Evolutionary conservation across 2,113 vertebrate genomes (phyloP).

Genomic region (Vulpes vulpes): DNA sequence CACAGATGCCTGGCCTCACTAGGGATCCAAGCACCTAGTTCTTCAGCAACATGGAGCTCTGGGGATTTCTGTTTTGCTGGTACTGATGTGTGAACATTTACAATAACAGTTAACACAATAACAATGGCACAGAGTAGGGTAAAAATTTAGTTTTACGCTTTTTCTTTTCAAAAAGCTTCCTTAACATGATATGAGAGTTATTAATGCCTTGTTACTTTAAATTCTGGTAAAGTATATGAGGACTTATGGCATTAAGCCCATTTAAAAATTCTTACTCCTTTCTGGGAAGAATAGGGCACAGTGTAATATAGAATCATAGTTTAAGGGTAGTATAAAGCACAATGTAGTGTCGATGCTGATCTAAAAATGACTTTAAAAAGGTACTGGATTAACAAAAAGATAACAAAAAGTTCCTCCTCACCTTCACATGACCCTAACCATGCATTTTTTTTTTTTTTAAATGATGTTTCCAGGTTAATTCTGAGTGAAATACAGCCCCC

Average conservation of each 20-base stretch:
- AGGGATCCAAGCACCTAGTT: background rate
- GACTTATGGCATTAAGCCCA: background rate
- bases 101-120: background rate
- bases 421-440: background rate
- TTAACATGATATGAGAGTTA: background rate
- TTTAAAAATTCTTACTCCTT: conserved; percentile 9
- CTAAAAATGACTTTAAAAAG: background rate
- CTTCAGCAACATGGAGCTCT: background rate
- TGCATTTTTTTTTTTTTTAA: background rate
- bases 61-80: background rate
- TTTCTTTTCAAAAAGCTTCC: conserved; percentile 13
- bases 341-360: background rate
- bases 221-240: conserved; percentile 15
- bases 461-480: background rate
- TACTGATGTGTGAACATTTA: background rate
- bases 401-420: background rate
- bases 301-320: background rate
- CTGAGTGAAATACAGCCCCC: background rate
- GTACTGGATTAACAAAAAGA: background rate
- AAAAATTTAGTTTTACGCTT: background rate
- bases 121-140: background rate
- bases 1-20: background rate
- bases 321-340: background rate
- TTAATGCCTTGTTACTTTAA: background rate
- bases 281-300: background rate